Percentiles rank a stretch among this genome's conserved stretches.
phyloP scores from a whole-genome alignment of 2,888 invertebrate genomes.

The Teleogryllus oceanicus region DNA sequence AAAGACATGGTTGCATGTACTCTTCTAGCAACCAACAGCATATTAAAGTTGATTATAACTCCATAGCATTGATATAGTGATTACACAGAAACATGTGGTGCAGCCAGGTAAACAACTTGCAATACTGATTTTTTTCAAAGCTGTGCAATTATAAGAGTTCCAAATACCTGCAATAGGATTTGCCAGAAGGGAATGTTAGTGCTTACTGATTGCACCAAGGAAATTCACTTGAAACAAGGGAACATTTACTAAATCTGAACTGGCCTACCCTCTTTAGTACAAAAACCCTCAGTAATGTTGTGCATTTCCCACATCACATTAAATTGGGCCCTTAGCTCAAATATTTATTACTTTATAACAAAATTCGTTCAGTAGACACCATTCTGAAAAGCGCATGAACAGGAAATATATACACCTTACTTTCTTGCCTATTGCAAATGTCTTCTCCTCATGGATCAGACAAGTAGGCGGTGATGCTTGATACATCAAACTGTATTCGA shows the following conservation, averaged over 20 bases:
- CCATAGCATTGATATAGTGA: not conserved
- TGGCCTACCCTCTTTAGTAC: conserved; percentile 6
- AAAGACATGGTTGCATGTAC: not conserved
- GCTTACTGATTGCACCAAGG: conserved; percentile 18
- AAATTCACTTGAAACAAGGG: conserved; percentile 5
- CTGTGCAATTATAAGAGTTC: not conserved
- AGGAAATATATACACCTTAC: not conserved
- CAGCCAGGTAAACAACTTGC: conserved; percentile 9
- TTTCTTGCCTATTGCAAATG: not conserved
- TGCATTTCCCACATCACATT: conserved; percentile 1
- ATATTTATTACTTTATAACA: conserved; percentile 18
- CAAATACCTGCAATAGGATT: not conserved
- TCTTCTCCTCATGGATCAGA: not conserved
- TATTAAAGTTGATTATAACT: not conserved
- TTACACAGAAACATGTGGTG: conserved; percentile 7
- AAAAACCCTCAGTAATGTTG: conserved; percentile 18
- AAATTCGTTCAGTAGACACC: conserved; percentile 11
- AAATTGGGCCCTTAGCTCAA: conserved; percentile 18
- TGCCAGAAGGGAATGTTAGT: not conserved
- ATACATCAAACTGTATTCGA: not conserved
- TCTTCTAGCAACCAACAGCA: not conserved
- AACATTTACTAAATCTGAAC: not conserved
- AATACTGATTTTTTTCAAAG: not conserved
- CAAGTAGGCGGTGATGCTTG: not conserved
- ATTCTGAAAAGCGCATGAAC: conserved; percentile 18